Base-by-base conservation (phyloP, 1,140 invertebrate species). In the Plutomurus gul region DNA sequence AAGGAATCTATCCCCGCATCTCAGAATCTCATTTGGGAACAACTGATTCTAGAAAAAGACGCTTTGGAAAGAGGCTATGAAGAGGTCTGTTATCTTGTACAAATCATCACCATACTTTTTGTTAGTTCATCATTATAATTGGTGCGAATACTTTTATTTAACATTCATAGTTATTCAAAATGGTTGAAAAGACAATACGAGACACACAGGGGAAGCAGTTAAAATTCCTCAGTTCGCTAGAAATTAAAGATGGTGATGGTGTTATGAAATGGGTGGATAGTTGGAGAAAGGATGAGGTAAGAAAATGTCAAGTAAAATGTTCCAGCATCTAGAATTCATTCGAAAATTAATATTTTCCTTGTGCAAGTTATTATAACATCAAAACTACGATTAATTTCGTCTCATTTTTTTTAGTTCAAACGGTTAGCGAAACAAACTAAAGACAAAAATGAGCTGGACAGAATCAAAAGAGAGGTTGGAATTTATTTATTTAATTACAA, bases 391-490 rank as follows among this genome's bases (percentile, higher is more conserved):
- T n/a, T n/a, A n/a, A n/a, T n/a, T n/a, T n/a, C n/a, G n/a, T n/a
- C n/a, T n/a, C n/a, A n/a, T n/a, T n/a, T n/a, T n/a, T n/a, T n/a
- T n/a, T n/a, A n/a, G 85, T 94, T 96, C 46, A 96, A 96, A 86
- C 90, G 89, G 36, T 87, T 95, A 65, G 90, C 92, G 16, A 93
- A 94, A 83, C 91, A 91, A 78, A 93, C 94, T 84, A 92, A 90
- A 84, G 96, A 98, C 85, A 93, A 96, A 85, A 95, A 96, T 84
- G 96, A 97, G 86, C 89, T 97, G 80, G 92, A 92, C 43, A 84
- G 92, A 82, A 92, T 93, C 86, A 93, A 93, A 84, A 87, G 92
- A 36, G 93, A 94, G 86, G n/a, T n/a, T n/a, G n/a, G n/a, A n/a
- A n/a, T n/a, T n/a, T n/a, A n/a, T n/a, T n/a, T n/a, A n/a, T n/a